A percentile compares a stretch with the other conserved stretches of the same genome.
Conservation (phyloP, 2,113 vertebrate species). For the Morone chrysops region DNA sequence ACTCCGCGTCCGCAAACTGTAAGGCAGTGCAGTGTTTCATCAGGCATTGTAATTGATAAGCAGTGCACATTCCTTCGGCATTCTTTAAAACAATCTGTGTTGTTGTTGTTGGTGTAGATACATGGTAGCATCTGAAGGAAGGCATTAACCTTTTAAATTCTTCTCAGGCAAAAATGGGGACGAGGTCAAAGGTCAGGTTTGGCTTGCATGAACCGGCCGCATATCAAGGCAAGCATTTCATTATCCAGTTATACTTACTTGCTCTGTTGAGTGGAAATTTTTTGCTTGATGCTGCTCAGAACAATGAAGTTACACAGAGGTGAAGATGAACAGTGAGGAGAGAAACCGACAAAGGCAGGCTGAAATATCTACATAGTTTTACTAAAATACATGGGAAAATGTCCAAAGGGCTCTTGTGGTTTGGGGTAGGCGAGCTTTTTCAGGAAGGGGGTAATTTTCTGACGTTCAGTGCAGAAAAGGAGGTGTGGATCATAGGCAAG, state of each 20-base stretch:
- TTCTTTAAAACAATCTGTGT: constrained; percentile 48
- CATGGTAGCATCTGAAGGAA: constrained; percentile 37
- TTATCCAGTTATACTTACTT: constrained; percentile 95
- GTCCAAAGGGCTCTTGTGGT: constrained; percentile 38
- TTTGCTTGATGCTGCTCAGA: constrained; percentile 99
- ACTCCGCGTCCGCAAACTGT: constrained; percentile 16
- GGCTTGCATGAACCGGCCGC: constrained; percentile 92
- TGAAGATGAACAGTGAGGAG: constrained; percentile 89
- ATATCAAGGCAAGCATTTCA: constrained; percentile 87
- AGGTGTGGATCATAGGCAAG: constrained; percentile 38
- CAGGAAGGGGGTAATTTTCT: constrained; percentile 31
- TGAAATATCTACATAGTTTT: constrained; percentile 7
- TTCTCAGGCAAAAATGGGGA: constrained; percentile 76
- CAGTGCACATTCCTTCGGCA: constrained; percentile 77
- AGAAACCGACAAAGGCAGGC: constrained; percentile 86
- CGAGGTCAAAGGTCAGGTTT: constrained; percentile 86
- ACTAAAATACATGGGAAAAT: constrained; percentile 24
- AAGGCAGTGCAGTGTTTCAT: constrained; percentile 45
- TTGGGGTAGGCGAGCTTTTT: constrained; percentile 40
- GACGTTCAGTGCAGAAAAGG: constrained; percentile 36
- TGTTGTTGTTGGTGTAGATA: constrained; percentile 15
- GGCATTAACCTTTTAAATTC: constrained; percentile 48
- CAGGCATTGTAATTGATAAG: constrained; percentile 64
- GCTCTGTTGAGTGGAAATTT: constrained; percentile 94
- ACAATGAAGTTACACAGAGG: constrained; percentile 92